Evolutionary conservation across 2,888 invertebrate genomes (phyloP), one percentile per base, ranked within the genome.

Genomic region (Acanthosepion esculentum): DNA sequence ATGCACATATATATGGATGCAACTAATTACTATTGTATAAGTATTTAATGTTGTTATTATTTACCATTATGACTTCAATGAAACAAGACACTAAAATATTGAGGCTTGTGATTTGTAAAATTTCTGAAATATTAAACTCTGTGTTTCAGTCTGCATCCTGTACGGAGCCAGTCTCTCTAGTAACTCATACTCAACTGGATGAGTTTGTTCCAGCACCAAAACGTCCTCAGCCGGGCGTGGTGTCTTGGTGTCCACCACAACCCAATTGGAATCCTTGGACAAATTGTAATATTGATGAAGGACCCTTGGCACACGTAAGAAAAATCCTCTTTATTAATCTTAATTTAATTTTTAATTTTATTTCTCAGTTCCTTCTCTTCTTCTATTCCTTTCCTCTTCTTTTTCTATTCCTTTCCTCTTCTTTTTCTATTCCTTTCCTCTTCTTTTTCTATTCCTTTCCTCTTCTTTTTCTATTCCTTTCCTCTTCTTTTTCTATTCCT

Each of bases 251-350:
- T 0, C 99, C 99, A 1, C 99, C 99, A 0, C 98, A 98, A 96
- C 98, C 98, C 10, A 99, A 99, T 97, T 99, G 99, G 99, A 99
- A 99, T 97, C 98, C 99, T 0, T 99, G 99, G 99, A 98, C 98
- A 33, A 98, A 98, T 0, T 99, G 99, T 96, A 99, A 99, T 97
- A 99, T 99, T 96, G 99, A 99, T 96, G 99, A 99, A 97, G 99
- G 99, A 12, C 98, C 98, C 33, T 96, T 98, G 94, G 98, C 98
- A 64, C 96, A 97, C 91, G 98, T 98, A 95, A 95, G 96, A 95
- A 55, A 8, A 7, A 4, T 93, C 26, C 64, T 64, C 29, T 64
- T 64, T 26, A 64, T 64, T 64, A 29, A 64, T 64, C 29, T 64
- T 29, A 64, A 23, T 64, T 64, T 8, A 26, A 26, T 64, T 26